phyloP scores from a whole-genome alignment of 2,113 vertebrate genomes.

The Struthidea cinerea region DNA sequence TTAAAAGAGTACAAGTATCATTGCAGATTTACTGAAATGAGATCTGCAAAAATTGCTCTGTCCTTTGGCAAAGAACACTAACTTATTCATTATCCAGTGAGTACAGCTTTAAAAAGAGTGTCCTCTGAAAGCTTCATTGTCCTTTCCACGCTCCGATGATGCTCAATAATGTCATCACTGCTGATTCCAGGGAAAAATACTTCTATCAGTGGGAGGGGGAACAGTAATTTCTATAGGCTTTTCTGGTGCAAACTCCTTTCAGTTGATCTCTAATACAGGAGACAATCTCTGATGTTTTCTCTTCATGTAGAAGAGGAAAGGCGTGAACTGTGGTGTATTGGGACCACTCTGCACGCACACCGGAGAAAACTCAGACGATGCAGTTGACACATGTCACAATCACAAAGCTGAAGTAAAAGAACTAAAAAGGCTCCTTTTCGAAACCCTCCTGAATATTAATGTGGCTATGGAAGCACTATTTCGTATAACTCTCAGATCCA shows the following conservation, averaged over 20 bases:
- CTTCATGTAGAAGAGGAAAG: not conserved
- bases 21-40: constrained; percentile 1
- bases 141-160: not conserved
- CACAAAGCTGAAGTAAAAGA: not conserved
- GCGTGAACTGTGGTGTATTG: not conserved
- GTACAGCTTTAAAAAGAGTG: constrained; percentile 15
- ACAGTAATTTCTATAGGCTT: not conserved
- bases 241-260: not conserved
- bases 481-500: rapidly evolving
- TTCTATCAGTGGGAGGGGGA: not conserved
- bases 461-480: not conserved
- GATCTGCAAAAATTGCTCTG: not conserved
- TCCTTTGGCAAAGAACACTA: not conserved
- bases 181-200: constrained; percentile 24
- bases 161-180: not conserved
- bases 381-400: not conserved
- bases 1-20: not conserved
- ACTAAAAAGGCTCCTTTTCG: not conserved
- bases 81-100: constrained; percentile 4
- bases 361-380: not conserved
- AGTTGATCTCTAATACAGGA: not conserved
- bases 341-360: not conserved
- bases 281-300: not conserved
- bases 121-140: constrained; percentile 1
- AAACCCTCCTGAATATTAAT: not conserved